A percentile compares a stretch with the other conserved stretches of the same genome.
Evolutionary conservation across 2,797 vertebrate genomes (phyloP).

Genomic region (Dallia pectoralis): DNA sequence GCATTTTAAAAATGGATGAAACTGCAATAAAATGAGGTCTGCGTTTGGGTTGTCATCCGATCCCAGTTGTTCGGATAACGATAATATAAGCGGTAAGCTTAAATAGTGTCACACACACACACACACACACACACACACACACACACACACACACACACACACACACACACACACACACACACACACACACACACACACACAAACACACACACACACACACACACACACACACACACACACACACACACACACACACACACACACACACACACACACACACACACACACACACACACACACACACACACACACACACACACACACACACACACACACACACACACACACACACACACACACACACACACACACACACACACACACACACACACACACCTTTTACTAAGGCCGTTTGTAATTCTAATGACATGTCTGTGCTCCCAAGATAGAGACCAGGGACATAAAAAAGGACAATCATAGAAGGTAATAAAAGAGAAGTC

Average conservation of each 20-base stretch:
- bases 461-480: neutral
- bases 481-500: constrained; percentile 21
- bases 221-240: neutral
- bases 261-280: neutral
- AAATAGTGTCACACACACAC: neutral
- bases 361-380: neutral
- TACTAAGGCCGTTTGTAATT: neutral
- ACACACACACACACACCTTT: neutral
- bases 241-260: constrained; percentile 6
- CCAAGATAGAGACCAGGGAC: constrained; percentile 4
- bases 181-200: constrained; percentile 6
- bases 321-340: neutral
- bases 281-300: constrained; percentile 1
- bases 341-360: constrained; percentile 3
- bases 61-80: too few relatives aligned
- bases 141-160: neutral
- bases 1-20: too few relatives aligned
- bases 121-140: constrained; percentile 3
- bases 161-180: neutral
- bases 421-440: neutral
- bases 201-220: neutral
- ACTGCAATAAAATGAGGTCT: too few relatives aligned
- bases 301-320: constrained; percentile 3
- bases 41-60: too few relatives aligned
- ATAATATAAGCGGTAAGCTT: neutral